Conservation (phyloP, 2,888 invertebrate species). For the Drosophila peninsularis region DNA sequence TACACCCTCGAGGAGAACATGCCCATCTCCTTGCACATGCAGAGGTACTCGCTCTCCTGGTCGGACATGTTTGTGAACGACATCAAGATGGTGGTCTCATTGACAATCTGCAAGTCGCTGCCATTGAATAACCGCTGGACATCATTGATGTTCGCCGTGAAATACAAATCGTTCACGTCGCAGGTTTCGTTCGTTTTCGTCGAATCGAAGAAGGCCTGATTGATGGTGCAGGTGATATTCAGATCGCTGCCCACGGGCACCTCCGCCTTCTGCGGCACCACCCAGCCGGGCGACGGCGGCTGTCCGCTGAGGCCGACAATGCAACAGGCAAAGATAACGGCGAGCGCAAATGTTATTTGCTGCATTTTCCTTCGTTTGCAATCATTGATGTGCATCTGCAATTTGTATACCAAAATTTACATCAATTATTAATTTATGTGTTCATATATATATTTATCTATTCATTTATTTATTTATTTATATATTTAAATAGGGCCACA, state of each 20-base stretch:
- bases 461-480: slow-evolving; percentile 6
- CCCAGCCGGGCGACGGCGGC: slow-evolving; percentile 63
- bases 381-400: slow-evolving; percentile 27
- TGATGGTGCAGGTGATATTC: slow-evolving; percentile 81
- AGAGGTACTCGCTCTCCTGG: slow-evolving; percentile 68
- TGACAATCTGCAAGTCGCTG: slow-evolving; percentile 43
- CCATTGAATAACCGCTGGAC: not conserved
- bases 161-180: slow-evolving; percentile 66
- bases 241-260: slow-evolving; percentile 74
- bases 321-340: not conserved
- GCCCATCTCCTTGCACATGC: slow-evolving; percentile 75
- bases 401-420: slow-evolving; percentile 1
- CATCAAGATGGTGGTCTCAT: slow-evolving; percentile 70
- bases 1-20: slow-evolving; percentile 69
- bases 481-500: slow-evolving; percentile 30
- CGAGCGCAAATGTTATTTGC: not conserved
- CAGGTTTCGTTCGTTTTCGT: slow-evolving; percentile 45
- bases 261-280: slow-evolving; percentile 67
- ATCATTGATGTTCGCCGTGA: slow-evolving; percentile 48
- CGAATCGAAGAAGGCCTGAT: slow-evolving; percentile 52
- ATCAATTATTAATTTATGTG: slow-evolving; percentile 8
- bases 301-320: slow-evolving; percentile 2
- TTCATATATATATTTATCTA: not conserved
- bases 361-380: slow-evolving; percentile 12
- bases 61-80: slow-evolving; percentile 66